Evolutionary conservation across 1,140 invertebrate species (phyloP), one percentile per base, ranked within the genome.

Genomic region (Acromyrmex echinatior): DNA sequence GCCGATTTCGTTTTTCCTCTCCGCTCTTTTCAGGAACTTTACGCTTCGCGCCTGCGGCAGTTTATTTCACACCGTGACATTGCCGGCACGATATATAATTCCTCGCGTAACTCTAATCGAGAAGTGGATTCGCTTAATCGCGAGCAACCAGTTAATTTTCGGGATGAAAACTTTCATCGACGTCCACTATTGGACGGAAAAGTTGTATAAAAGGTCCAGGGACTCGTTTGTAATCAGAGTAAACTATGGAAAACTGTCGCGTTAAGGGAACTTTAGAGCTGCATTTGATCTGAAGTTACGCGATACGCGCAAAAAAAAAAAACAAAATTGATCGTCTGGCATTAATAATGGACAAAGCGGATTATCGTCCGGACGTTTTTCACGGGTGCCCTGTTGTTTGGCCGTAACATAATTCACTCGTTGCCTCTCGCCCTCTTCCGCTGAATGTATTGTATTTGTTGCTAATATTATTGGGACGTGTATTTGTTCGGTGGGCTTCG

Each of bases 391-490:
- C 70, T 21, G 39, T 51, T 62, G 56, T 84, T 76, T 21, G 80
- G 18, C 70, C 14, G n/a, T 63, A 62, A 82, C 68, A 84, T 84
- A 84, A 84, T 84, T 84, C 80, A 84, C 71, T 62, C 70, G 63
- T 7, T 49, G 49, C 78, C 45, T 80, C 68, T 56, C 53, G 45
- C 49, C 35, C 70, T 51, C 51, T 71, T 58, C 79, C 79, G 62
- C 62, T 53, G 16, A 18, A 81, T 71, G 56, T 74, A 76, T 84
- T 62, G 70, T 84, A 84, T 84, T 84, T 84, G 80, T 84, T 84
- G 70, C 73, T 84, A 84, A 84, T 84, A 76, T 84, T 76, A 84
- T 84, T 76, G 80, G 80, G 18, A 84, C 80, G 70, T 84, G 58
- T 84, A 76, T 84, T 84, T 84, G 80, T 84, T 84, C 18, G 56